phyloP scores from a whole-genome alignment of 2,113 vertebrate species.

The Sakesphorus luctuosus region DNA sequence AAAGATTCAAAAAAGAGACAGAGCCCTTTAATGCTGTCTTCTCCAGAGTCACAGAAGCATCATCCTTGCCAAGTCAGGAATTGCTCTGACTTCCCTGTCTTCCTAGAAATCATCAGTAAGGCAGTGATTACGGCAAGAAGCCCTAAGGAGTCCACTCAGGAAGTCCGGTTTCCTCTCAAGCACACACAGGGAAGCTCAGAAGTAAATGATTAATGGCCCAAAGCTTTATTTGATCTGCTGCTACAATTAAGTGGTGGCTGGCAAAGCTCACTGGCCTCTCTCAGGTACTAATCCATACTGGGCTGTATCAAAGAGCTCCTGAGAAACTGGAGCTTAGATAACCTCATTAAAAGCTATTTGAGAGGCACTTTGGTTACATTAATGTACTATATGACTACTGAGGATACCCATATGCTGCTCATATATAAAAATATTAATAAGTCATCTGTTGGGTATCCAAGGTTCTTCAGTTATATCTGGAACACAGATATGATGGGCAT shows the following conservation, averaged over 20 bases:
- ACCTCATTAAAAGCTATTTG: conserved; percentile 14
- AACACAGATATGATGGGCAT: background rate
- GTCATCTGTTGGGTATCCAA: background rate
- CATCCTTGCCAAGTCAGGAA: background rate
- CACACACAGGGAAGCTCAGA: conserved; percentile 4
- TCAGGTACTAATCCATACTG: conserved; percentile 4
- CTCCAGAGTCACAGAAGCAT: background rate
- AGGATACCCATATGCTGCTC: background rate
- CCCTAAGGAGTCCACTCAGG: background rate
- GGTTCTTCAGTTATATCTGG: background rate
- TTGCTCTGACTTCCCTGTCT: background rate
- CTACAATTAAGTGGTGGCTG: background rate
- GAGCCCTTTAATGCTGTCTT: background rate
- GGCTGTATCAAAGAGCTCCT: background rate
- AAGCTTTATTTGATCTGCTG: conserved; percentile 22
- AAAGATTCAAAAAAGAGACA: background rate
- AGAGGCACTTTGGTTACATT: background rate
- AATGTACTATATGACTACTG: background rate
- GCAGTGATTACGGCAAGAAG: conserved; percentile 1
- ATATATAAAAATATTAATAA: background rate
- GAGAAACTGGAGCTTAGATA: conserved; percentile 3
- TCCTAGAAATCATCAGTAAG: background rate
- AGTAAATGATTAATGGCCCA: conserved; percentile 43
- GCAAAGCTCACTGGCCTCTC: background rate
- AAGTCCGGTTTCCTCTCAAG: conserved; percentile 14